A percentile compares a stretch with the other conserved stretches of the same genome.
phyloP scores from a whole-genome alignment of 2,797 vertebrate genomes.

The Morus bassanus region DNA sequence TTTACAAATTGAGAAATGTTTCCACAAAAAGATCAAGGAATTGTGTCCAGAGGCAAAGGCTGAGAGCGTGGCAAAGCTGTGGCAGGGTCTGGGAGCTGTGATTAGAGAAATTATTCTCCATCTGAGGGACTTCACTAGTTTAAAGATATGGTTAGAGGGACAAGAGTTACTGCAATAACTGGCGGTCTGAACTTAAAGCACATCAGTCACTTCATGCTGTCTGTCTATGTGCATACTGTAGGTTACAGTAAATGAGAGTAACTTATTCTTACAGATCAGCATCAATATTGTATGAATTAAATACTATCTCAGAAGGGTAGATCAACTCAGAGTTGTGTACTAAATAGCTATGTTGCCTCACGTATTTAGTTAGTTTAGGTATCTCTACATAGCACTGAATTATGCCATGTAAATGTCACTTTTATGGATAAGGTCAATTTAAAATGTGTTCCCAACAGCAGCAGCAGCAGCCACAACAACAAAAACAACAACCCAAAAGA shows the following conservation, averaged over 20 bases:
- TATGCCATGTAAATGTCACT: conserved; percentile 52
- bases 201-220: not conserved
- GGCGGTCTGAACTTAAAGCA: not conserved
- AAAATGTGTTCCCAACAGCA: conserved; percentile 28
- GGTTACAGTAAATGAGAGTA: not conserved
- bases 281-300: not conserved
- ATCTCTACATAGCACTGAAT: conserved; percentile 13
- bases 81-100: not conserved
- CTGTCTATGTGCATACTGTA: not conserved
- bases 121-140: not conserved
- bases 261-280: not conserved
- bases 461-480: not conserved
- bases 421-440: conserved; percentile 67
- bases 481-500: not conserved
- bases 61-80: not conserved
- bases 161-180: not conserved
- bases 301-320: not conserved
- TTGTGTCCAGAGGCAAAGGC: not conserved
- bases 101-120: not conserved
- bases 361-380: not conserved
- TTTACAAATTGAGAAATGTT: conserved; percentile 10
- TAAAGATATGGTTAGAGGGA: not conserved
- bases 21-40: not conserved
- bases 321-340: not conserved
- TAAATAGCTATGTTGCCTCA: not conserved